phyloP scores from a whole-genome alignment of 2,113 vertebrate genomes.

The Caretta caretta region DNA sequence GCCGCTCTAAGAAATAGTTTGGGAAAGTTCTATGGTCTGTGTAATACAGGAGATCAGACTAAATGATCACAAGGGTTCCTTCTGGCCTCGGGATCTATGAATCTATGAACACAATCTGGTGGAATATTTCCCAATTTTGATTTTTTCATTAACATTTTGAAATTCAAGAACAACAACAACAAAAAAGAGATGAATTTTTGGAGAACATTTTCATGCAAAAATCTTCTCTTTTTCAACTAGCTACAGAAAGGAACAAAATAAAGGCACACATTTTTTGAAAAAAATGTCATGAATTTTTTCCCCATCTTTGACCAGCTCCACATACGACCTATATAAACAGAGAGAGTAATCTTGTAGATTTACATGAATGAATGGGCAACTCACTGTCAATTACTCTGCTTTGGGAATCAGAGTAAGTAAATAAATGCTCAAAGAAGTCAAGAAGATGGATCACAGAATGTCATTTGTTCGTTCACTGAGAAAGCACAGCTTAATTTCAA shows the following conservation, averaged over 20 bases:
- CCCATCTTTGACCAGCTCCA: background rate
- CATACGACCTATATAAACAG: background rate
- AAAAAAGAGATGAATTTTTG: background rate
- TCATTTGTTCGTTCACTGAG: background rate
- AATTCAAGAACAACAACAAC: background rate
- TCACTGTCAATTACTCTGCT: background rate
- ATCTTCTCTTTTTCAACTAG: background rate
- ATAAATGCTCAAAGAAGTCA: background rate
- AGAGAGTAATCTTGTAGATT: background rate
- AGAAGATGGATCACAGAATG: background rate
- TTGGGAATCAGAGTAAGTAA: background rate
- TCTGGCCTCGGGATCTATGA: background rate
- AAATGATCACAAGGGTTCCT: background rate
- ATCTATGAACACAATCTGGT: background rate
- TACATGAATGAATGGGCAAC: background rate
- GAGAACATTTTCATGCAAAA: background rate
- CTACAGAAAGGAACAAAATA: background rate
- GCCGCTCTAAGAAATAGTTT: background rate
- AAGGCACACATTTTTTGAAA: too few relatives aligned
- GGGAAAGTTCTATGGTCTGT: background rate
- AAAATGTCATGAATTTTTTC: background rate
- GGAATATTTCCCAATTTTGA: background rate
- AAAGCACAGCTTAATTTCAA: background rate
- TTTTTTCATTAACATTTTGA: background rate
- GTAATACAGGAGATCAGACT: background rate